Conservation (phyloP, 2,888 invertebrate species). For the Polydrusus pterygomalis region DNA sequence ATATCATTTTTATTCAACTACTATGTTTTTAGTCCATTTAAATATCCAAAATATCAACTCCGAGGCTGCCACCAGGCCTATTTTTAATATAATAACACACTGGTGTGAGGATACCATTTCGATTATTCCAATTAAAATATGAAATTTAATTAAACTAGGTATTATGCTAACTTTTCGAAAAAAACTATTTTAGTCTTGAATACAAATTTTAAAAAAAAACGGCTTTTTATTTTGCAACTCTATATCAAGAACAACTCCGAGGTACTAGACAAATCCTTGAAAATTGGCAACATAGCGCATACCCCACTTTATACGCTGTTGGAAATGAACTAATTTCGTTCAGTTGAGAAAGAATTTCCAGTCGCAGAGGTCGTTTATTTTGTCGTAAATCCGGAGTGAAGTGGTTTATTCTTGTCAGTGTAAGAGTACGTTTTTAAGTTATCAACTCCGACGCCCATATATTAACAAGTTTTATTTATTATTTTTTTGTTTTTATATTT, state of each 20-base stretch:
- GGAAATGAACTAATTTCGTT: neutral
- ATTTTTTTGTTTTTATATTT: too few relatives aligned
- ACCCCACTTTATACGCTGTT: neutral
- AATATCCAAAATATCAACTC: too few relatives aligned
- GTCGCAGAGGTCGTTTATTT: neutral
- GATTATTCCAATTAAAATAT: too few relatives aligned
- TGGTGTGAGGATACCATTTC: too few relatives aligned
- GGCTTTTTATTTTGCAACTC: neutral
- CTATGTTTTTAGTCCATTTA: too few relatives aligned
- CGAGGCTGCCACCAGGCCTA: too few relatives aligned
- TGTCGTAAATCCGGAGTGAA: neutral
- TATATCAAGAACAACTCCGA: neutral
- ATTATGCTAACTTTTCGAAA: too few relatives aligned
- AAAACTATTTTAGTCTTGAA: too few relatives aligned
- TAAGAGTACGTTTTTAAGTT: too few relatives aligned
- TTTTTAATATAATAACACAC: too few relatives aligned
- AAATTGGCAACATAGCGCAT: neutral
- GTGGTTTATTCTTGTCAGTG: neutral
- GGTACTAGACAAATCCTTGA: conserved; percentile 1
- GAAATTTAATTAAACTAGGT: too few relatives aligned
- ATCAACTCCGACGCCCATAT: neutral
- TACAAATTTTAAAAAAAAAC: neutral
- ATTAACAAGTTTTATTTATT: too few relatives aligned
- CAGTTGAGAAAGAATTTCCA: neutral
- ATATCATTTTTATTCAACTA: neutral